A percentile compares a stretch with the other conserved stretches of the same genome.
Evolutionary conservation across 2,113 vertebrate species (phyloP).

Genomic region (Alethe castanea): DNA sequence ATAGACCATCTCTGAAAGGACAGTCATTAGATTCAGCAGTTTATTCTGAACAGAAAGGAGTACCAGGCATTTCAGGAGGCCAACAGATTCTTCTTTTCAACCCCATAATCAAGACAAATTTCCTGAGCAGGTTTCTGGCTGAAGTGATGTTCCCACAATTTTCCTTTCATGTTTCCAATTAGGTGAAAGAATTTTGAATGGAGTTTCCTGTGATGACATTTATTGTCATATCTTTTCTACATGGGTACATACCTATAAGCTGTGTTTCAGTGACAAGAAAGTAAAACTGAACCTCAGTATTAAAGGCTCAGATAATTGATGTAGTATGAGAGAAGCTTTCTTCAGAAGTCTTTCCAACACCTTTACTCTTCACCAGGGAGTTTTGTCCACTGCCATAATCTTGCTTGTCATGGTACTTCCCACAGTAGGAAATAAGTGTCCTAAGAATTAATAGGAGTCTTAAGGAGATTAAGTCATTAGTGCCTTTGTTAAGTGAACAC

Average conservation of each 20-base stretch:
- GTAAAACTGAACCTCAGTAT: neutral
- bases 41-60: neutral
- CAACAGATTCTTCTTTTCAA: neutral
- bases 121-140: neutral
- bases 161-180: neutral
- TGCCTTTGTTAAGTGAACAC: neutral
- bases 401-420: neutral
- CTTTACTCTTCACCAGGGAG: neutral
- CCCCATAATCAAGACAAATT: neutral
- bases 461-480: neutral
- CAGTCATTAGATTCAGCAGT: conserved; percentile 3
- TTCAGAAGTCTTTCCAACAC: neutral
- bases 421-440: neutral
- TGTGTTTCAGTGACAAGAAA: neutral
- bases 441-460: neutral
- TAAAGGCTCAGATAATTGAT: neutral
- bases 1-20: neutral
- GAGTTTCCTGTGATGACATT: neutral
- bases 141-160: neutral
- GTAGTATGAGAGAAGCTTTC: neutral
- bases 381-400: neutral
- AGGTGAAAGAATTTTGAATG: neutral
- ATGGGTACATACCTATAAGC: neutral
- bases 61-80: neutral
- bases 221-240: neutral